A percentile compares a stretch with the other conserved stretches of the same genome.
Evolutionary conservation across 2,888 invertebrate genomes (phyloP).

Genomic region (Maniola hyperantus): DNA sequence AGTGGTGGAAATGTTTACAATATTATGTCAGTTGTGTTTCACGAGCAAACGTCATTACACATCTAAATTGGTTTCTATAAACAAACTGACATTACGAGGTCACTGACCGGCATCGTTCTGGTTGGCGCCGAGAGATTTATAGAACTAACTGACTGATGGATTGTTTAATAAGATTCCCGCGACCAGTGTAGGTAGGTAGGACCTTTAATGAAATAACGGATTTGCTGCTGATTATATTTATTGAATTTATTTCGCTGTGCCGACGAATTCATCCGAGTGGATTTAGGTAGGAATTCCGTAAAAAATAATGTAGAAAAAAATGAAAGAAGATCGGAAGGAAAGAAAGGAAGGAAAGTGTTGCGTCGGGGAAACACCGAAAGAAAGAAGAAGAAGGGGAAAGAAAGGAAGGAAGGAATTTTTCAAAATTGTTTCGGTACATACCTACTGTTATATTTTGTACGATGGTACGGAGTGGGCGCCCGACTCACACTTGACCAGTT

Average conservation of each 20-base stretch:
- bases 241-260: neutral
- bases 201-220: neutral
- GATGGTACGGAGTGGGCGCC: too few species aligned
- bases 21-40: slow-evolving; percentile 9
- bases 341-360: too few species aligned
- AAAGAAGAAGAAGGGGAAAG: too few species aligned
- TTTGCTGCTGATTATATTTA: neutral
- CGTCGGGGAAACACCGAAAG: too few species aligned
- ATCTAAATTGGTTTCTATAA: slow-evolving; percentile 27
- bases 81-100: slow-evolving; percentile 22
- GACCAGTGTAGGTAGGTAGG: neutral
- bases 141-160: neutral
- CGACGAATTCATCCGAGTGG: too few species aligned
- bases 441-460: too few species aligned
- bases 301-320: too few species aligned
- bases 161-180: slow-evolving; percentile 2
- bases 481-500: too few species aligned
- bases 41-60: slow-evolving; percentile 17
- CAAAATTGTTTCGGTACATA: too few species aligned
- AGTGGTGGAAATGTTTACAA: slow-evolving; percentile 16
- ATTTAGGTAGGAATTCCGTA: too few species aligned
- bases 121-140: slow-evolving; percentile 2
- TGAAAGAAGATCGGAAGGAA: too few species aligned
- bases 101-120: slow-evolving; percentile 24
- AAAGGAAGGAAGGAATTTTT: too few species aligned